Base-by-base conservation (phyloP, 1,140 invertebrate species). In the Popillia japonica region DNA sequence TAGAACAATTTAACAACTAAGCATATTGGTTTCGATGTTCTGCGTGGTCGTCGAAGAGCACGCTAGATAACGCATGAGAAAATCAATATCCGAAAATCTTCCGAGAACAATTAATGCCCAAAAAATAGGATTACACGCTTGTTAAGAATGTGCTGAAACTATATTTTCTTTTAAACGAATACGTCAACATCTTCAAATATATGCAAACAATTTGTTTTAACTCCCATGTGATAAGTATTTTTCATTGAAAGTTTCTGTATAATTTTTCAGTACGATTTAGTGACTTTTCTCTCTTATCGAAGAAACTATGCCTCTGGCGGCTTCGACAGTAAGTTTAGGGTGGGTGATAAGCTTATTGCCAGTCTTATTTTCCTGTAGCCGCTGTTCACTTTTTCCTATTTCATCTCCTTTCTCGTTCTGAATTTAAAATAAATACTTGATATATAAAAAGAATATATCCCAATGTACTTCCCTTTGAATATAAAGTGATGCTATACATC, bases 71-170 rank as follows among this genome's bases (percentile, higher is more conserved):
- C 61, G 22, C 61, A 34, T 34, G 22, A 9, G 61, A 22, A 68
- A 64, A 68, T 68, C 61, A 34, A 68, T 68, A 68, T 68, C 27
- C 61, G 61, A 68, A 68, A 68, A 68, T 68, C 20, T 27, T 11
- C 61, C 22, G 22, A 22, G 22, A 64, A 34, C 61, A 68, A 68
- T 27, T 27, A 34, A 11, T 10, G 27, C 22, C 20, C 20, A 4
- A 6, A 6, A 17, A 68, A 34, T 68, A 27, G 22, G 20, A 34
- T 68, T 68, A 68, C 23, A 34, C 9, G 22, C 48, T n/a, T 55
- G 42, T 44, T 8, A 14, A 55, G 17, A 55, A 55, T 7, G 22
- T 17, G 27, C 27, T 27, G 61, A 68, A 34, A 68, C 61, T 68
- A 8, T 1, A 14, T n/a, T 34, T 27, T 7, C 14, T 68, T 22